Base-by-base conservation (phyloP, 2,888 invertebrate genomes). In the Zeuzera pyrina region DNA sequence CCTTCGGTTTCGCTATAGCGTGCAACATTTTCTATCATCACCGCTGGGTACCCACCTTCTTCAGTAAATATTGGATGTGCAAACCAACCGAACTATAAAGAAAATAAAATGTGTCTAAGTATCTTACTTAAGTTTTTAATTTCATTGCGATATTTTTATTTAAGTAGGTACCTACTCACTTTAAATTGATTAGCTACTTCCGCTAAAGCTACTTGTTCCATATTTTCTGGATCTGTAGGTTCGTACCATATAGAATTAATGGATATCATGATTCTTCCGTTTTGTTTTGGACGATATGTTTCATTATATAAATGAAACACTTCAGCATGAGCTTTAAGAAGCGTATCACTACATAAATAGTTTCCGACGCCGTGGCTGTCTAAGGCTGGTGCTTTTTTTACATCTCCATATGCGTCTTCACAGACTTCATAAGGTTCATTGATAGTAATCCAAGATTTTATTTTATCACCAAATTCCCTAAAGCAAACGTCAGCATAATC, bases 391-490 rank as follows among this genome's bases (percentile, higher is more conserved):
- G 86, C 86, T 40, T 81, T 83, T 43, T 68, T 70, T 0, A 59
- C 67, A 41, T 76, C 76, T 5, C 86, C 87, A 48, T 89, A 76
- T 57, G 85, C 86, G 29, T 74, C 71, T 39, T 77, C 72, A 48
- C 85, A 86, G 26, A 84, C 72, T 40, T 85, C 83, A 34, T 76
- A 83, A 0, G 89, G 89, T 49, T 90, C 90, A 52, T 91, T 91
- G 42, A 91, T 77, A 0, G 91, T 91, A 27, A 89, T 86, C 89
- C 91, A 91, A 3, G 78, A 77, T 45, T 88, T 87, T 29, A 88
- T 85, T 50, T 73, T 76, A 44, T 78, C 81, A 15, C 87, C 88
- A 43, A 87, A 87, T 35, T 78, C 66, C 37, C 68, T 68, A 56
- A 81, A 88, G 56, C 86, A 81, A 1, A 87, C 30, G 34, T 79